Evolutionary conservation across 2,888 invertebrate genomes (phyloP), one percentile per base, ranked within the genome.

Genomic region (Eilema caniola): DNA sequence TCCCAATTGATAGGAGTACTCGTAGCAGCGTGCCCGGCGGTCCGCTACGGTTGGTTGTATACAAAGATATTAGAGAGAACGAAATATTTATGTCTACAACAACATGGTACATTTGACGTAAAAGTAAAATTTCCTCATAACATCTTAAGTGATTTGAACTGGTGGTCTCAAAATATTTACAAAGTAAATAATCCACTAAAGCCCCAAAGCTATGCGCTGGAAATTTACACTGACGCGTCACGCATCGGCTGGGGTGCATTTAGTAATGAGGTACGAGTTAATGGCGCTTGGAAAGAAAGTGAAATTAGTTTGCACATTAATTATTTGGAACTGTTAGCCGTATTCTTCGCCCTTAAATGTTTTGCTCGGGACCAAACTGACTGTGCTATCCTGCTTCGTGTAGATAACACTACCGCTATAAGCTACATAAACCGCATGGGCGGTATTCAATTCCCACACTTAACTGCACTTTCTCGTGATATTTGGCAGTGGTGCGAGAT

Each of bases 1-100:
- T 59, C 81, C 16, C 74, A 75, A 14, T 57, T 77, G 0, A 74
- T 77, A 0, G 81, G 53, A 10, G 53, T 56, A 7, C 23, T 56
- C 4, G 14, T 23, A 56, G n/a, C 53, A 4, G 53, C 53, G 2
- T 56, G 53, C 20, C 53, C 53, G 10, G 53, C 53, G 4, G 23
- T n/a, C 0, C 12, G 23, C 5, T 56, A 56, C 1, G 14, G 53
- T 56, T 56, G 53, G 53, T 2, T 56, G 23, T 56, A 56, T 23
- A 56, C 53, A 8, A 56, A 56, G n/a, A 56, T n/a, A 7, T n/a
- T n/a, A 10, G 53, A 56, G 7, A 56, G 53, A 14, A 20, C 20
- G 10, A 56, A 56, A 23, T n/a, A 56, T 56, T 10, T 56, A 20
- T 20, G 5, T 0, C 53, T 56, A 2, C 12, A 56, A 23, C 8